These are phyloP conservation scores for Odontophorus gujanensis DNA, from an alignment of 2,113 vertebrate species.

Conservation along the genomic window DNA sequence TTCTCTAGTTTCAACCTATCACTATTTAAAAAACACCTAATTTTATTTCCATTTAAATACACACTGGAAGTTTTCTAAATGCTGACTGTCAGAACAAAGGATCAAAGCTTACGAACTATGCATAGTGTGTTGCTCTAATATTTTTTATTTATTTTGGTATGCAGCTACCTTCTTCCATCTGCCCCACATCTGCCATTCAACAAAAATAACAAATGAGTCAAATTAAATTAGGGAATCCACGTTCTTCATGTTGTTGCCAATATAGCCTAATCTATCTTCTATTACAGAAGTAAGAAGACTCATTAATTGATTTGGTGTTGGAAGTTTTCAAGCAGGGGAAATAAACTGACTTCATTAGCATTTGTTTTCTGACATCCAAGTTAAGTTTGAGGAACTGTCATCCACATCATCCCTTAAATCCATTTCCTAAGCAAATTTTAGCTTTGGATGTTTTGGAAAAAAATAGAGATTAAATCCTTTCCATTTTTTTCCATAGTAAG, in stretches of 20 bases:
- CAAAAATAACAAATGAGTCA: background rate
- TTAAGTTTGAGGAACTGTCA: background rate
- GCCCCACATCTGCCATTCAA: background rate
- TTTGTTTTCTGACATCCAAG: background rate
- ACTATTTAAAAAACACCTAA: background rate
- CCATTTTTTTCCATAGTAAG: background rate
- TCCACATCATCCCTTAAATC: background rate
- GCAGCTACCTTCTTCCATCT: background rate
- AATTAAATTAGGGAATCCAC: background rate
- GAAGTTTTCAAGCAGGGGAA: background rate
- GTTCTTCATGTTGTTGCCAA: background rate
- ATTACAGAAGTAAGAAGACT: background rate
- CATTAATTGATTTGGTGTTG: background rate
- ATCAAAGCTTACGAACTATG: background rate
- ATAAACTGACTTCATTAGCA: background rate
- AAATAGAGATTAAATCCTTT: background rate
- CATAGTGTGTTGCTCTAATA: background rate
- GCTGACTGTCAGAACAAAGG: slow-evolving; percentile 57
- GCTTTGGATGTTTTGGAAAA: background rate
- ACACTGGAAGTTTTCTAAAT: background rate
- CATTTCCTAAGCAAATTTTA: background rate
- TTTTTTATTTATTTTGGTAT: slow-evolving; percentile 12
- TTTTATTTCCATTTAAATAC: slow-evolving; percentile 34
- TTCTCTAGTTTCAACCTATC: background rate
- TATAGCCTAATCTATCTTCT: background rate